These are phyloP conservation scores for Caenorhabditis sulstoni DNA, from an alignment of 2,888 invertebrate species.

Conservation along the genomic window DNA sequence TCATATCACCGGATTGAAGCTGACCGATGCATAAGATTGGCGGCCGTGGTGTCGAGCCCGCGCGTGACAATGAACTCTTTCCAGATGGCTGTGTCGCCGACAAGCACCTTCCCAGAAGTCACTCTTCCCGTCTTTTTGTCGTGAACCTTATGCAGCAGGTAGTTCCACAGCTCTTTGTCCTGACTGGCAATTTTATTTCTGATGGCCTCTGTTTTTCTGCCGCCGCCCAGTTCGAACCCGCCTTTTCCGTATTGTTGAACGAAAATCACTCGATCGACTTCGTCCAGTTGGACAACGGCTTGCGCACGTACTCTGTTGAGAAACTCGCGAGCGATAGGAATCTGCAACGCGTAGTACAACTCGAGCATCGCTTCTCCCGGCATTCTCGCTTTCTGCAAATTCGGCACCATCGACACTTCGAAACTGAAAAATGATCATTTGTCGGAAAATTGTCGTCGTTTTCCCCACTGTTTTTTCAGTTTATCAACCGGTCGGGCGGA, in stretches of 20 bases:
- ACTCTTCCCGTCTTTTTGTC: slow-evolving; percentile 5
- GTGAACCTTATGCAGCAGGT: slow-evolving; percentile 2
- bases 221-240: background rate
- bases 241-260: background rate
- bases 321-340: background rate
- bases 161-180: background rate
- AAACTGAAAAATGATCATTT: slow-evolving; percentile 5
- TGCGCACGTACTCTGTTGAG: background rate
- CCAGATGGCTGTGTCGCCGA: background rate
- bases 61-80: background rate
- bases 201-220: background rate
- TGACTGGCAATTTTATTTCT: no score
- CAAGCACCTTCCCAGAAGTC: background rate
- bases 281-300: background rate
- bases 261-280: background rate
- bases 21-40: background rate
- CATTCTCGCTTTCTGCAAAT: slow-evolving; percentile 6
- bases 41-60: background rate
- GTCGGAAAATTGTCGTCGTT: background rate
- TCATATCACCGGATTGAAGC: no score
- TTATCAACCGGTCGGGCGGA: background rate
- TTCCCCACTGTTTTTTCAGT: slow-evolving; percentile 3
- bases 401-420: background rate
- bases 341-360: slow-evolving; percentile 14
- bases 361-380: slow-evolving; percentile 1